These are phyloP conservation scores for Rana temporaria DNA, from an alignment of 2,113 vertebrate species.

Conservation along the genomic window DNA sequence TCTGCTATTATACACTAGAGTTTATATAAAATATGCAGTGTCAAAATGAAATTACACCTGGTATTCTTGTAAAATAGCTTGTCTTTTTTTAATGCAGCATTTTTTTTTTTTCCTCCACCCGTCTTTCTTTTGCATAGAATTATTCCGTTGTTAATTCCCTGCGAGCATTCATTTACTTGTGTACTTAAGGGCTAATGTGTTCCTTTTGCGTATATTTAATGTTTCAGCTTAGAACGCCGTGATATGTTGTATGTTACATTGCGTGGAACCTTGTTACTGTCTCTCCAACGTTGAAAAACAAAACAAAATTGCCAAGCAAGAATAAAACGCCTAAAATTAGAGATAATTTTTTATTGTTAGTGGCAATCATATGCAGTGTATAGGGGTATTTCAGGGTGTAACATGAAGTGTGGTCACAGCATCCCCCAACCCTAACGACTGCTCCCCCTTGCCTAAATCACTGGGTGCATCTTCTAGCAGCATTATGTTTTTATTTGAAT, in stretches of 20 bases:
- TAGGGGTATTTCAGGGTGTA: too few species aligned
- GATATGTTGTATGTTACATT: neutral
- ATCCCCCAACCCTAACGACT: too few species aligned
- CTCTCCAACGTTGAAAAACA: too few species aligned
- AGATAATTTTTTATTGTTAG: too few species aligned
- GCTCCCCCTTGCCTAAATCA: too few species aligned
- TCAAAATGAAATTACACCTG: slow-evolving; percentile 61
- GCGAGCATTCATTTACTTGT: slow-evolving; percentile 45
- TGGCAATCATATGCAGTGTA: too few species aligned
- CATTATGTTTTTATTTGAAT: too few species aligned
- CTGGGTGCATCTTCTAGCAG: too few species aligned
- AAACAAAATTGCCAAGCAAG: neutral
- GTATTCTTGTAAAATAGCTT: slow-evolving; percentile 55
- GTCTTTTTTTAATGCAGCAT: slow-evolving; percentile 56
- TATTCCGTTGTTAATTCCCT: slow-evolving; percentile 50
- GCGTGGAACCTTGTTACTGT: slow-evolving; percentile 7
- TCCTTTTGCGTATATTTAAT: slow-evolving; percentile 30
- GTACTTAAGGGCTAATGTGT: slow-evolving; percentile 55
- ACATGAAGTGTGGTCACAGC: too few species aligned
- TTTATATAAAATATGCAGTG: slow-evolving; percentile 62
- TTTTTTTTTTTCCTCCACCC: slow-evolving; percentile 31
- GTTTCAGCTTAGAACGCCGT: slow-evolving; percentile 23
- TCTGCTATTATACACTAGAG: slow-evolving; percentile 61
- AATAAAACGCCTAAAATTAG: neutral
- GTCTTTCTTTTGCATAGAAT: slow-evolving; percentile 3